Conservation (phyloP, 2,113 vertebrate species). For the Pampusana beccarii region DNA sequence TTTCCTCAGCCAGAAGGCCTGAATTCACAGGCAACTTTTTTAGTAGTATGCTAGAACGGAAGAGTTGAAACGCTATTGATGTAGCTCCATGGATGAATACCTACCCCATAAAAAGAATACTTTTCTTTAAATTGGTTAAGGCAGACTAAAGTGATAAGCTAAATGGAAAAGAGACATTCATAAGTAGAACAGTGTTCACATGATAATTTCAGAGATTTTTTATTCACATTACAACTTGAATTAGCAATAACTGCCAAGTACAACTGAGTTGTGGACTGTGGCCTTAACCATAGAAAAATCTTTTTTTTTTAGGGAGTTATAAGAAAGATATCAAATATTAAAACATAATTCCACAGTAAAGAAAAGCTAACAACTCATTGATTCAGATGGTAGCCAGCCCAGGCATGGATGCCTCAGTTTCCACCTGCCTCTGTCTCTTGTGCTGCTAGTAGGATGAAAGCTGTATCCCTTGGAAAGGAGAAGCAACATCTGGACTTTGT, state of each 20-base stretch:
- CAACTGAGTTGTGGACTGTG: not conserved
- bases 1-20: not conserved
- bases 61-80: not conserved
- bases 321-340: not conserved
- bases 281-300: not conserved
- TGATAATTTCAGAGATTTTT: not conserved
- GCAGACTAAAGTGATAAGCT: not conserved
- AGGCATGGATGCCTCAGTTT: not conserved
- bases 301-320: not conserved
- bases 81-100: not conserved
- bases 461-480: not conserved
- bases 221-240: not conserved
- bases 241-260: not conserved
- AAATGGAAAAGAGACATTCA: not conserved
- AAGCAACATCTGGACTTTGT: not conserved
- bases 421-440: not conserved
- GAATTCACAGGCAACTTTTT: not conserved
- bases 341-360: not conserved
- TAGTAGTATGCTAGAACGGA: not conserved
- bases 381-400: not conserved
- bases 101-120: not conserved
- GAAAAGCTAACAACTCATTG: not conserved
- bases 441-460: not conserved
- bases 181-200: not conserved
- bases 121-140: not conserved